Evolutionary conservation across 2,113 vertebrate genomes (phyloP).

Genomic region (Neodon shergylaensis): DNA sequence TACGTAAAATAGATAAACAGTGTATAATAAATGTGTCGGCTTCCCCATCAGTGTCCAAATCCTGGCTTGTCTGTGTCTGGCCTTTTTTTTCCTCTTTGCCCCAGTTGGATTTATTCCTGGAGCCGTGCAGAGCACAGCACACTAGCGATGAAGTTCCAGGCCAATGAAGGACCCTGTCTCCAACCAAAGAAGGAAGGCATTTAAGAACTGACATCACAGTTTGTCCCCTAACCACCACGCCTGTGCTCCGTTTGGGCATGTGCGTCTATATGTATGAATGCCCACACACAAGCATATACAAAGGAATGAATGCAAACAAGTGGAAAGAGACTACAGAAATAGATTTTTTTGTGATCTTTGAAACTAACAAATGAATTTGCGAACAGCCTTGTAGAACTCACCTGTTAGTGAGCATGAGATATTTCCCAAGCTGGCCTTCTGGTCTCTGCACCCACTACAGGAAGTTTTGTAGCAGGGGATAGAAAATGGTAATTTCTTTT

Average conservation of each 20-base stretch:
- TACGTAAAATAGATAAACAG: background rate
- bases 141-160: background rate
- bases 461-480: background rate
- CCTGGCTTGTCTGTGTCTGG: background rate
- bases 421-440: background rate
- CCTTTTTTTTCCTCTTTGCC: background rate
- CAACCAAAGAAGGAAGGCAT: background rate
- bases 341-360: slow-evolving; percentile 25
- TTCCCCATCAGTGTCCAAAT: background rate
- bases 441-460: background rate
- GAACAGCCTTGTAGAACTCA: slow-evolving; percentile 3
- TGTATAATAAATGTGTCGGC: background rate
- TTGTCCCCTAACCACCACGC: background rate
- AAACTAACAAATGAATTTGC: background rate
- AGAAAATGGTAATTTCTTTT: background rate
- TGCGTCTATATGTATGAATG: background rate
- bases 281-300: slow-evolving; percentile 33
- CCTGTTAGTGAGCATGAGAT: background rate
- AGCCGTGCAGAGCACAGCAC: background rate
- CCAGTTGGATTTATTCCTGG: background rate
- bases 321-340: background rate
- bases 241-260: background rate
- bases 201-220: background rate
- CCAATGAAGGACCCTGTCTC: background rate
- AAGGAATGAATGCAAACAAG: background rate